Evolutionary conservation across 2,888 invertebrate genomes (phyloP).

Genomic region (Coenonympha glycerion): DNA sequence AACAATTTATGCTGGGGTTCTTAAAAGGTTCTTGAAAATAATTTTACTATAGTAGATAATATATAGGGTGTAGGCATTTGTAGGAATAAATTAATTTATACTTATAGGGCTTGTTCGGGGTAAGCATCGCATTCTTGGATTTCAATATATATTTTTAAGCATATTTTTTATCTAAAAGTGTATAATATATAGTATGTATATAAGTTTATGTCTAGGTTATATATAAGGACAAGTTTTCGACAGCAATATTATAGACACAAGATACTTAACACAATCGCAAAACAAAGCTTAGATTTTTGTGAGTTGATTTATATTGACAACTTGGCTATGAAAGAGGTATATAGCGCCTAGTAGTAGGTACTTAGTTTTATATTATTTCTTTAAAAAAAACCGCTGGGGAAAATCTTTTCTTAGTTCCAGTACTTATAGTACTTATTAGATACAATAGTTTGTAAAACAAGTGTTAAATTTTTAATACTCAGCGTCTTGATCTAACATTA

Average conservation of each 20-base stretch:
- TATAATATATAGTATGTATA: not conserved
- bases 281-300: conserved; percentile 42
- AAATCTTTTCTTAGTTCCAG: no score
- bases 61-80: not conserved
- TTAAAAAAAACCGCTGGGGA: not conserved
- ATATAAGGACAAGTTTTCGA: conserved; percentile 13
- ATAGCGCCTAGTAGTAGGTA: not conserved
- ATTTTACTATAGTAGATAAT: no score
- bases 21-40: no score
- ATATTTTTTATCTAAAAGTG: conserved; percentile 8
- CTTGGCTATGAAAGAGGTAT: not conserved
- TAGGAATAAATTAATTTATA: conserved; percentile 7
- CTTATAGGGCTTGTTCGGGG: conserved; percentile 32
- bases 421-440: no score
- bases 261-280: conserved; percentile 51
- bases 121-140: conserved; percentile 59
- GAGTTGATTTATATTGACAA: conserved; percentile 19
- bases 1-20: not conserved
- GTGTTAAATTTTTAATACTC: not conserved
- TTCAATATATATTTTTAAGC: conserved; percentile 29
- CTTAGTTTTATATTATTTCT: no score
- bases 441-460: not conserved
- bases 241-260: conserved; percentile 45
- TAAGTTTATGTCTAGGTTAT: no score
- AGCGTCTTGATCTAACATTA: no score